These are phyloP conservation scores for Cancer borealis DNA, from an alignment of 2,888 invertebrate genomes.

Conservation along the genomic window DNA sequence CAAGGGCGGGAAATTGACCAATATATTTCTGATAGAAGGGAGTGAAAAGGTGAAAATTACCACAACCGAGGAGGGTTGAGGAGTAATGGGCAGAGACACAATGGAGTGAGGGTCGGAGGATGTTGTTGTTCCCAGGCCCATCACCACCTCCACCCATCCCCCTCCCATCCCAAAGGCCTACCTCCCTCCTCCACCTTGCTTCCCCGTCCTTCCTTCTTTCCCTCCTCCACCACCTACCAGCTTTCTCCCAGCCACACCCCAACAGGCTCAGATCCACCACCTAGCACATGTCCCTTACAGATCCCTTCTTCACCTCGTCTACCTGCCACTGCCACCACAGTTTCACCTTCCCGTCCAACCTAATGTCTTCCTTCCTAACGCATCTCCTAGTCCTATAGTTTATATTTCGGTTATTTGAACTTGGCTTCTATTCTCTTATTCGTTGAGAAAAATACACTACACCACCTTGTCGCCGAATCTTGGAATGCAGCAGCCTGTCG, in stretches of 20 bases:
- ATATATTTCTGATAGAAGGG: conserved; percentile 32
- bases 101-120: background rate
- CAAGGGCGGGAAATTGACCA: conserved; percentile 32
- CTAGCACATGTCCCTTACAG: background rate
- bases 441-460: too few relatives aligned
- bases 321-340: background rate
- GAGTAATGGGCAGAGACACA: conserved; percentile 32
- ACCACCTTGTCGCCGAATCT: background rate
- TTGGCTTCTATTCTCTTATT: too few relatives aligned
- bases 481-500: background rate
- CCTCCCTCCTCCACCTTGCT: background rate
- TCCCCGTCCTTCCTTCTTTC: background rate
- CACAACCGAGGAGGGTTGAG: conserved; percentile 33
- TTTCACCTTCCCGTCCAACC: background rate
- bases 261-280: background rate
- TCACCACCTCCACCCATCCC: conserved; percentile 10
- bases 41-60: conserved; percentile 29
- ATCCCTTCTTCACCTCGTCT: background rate
- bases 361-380: background rate
- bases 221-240: background rate
- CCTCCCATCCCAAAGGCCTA: background rate
- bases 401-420: background rate
- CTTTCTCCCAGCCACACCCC: background rate
- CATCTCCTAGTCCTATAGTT: background rate
- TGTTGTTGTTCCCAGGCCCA: background rate